Base-by-base conservation (phyloP, 2,113 vertebrate species). In the Chamaetylas fuelleborni region DNA sequence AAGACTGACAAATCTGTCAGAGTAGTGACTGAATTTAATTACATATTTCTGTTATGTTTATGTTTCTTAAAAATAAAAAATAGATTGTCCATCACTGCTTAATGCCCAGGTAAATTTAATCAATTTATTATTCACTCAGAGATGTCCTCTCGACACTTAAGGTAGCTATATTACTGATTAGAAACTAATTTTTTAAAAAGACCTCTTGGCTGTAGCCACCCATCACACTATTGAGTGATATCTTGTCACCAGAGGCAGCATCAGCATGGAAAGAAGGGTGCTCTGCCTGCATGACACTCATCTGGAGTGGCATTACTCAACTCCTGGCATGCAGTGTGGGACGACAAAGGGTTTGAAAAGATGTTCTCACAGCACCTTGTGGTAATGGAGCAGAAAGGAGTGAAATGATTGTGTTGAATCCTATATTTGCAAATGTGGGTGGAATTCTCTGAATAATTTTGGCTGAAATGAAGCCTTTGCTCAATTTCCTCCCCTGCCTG, bases 371-470 rank as follows among this genome's bases (percentile, higher is more conserved):
- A 58, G 71, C 26, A 93, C 85, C 90, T 93, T 12, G 1, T 3
- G 1, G 81, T 93, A 96, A 93, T 74, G 85, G 92, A 95, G 95
- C 71, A 90, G 94, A 83, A 93, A 81, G 47, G 65, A 94, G 40
- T 48, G 89, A 92, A 94, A 58, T 78, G 12, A 91, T 92, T 86
- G 78, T 81, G 48, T 91, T 91, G 94, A 95, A 93, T 91, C 86
- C 69, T 61, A 2, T 89, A 81, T 95, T 96, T 91, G 94, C 86
- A 84, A 89, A 92, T 84, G 94, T 92, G 91, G 95, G 95, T 95
- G 94, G 95, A 96, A 96, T 95, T 82, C 45, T 88, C 79, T 96
- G 96, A 91, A 94, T 97, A 95, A 95, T 93, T 96, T 91, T 64
- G 86, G 83, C 80, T 95, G 94, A 84, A 96, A 93, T 89, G 12